Conservation (phyloP, 2,113 vertebrate species). For the Dunckerocampus dactyliophorus region DNA sequence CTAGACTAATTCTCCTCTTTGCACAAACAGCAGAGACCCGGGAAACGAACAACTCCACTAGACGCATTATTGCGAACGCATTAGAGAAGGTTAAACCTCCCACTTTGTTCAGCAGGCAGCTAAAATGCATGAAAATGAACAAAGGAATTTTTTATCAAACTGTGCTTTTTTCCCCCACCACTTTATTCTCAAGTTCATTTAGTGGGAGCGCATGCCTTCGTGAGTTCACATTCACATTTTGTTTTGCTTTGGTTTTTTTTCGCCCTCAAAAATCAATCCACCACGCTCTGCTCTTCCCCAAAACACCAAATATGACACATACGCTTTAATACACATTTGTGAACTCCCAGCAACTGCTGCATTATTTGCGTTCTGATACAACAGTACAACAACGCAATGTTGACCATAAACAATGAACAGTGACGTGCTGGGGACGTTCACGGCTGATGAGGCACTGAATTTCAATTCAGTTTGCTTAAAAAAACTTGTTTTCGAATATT, state of each 20-base stretch:
- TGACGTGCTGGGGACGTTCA: too few species aligned
- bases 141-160: neutral
- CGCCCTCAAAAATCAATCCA: neutral
- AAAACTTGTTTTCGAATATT: too few species aligned
- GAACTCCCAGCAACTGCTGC: too few species aligned
- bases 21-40: slow-evolving; percentile 43
- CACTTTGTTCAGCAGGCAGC: slow-evolving; percentile 43
- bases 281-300: neutral
- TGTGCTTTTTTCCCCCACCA: neutral
- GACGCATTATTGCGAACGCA: slow-evolving; percentile 57
- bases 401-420: too few species aligned
- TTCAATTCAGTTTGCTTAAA: too few species aligned
- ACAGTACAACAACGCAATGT: too few species aligned
- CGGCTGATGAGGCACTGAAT: too few species aligned
- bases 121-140: slow-evolving; percentile 29
- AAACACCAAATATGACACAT: neutral
- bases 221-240: neutral
- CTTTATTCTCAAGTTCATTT: neutral
- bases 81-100: slow-evolving; percentile 54
- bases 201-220: neutral
- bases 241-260: neutral
- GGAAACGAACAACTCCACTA: slow-evolving; percentile 37
- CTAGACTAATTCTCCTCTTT: slow-evolving; percentile 44
- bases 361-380: neutral
- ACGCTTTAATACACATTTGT: neutral